Evolutionary conservation across 2,888 invertebrate species (phyloP), one percentile per base, ranked within the genome.

Genomic region (Rhagonycha lutea): DNA sequence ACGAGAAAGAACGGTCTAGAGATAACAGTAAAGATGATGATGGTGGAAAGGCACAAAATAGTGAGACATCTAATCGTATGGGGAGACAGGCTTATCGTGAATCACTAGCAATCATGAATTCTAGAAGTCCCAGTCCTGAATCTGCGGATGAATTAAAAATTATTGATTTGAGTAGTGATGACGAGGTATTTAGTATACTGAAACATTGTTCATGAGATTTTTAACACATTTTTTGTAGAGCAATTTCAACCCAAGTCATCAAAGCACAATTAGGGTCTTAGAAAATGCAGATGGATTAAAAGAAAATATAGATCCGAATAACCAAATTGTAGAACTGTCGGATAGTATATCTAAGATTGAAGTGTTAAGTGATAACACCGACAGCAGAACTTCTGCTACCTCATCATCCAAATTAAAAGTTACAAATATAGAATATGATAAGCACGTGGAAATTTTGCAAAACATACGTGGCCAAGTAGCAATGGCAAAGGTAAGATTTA

Each of bases 161-260:
- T 11, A 89, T 90, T 32, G 87, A 88, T 9, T 81, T 89, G 12
- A 89, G 89, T 84, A 90, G 89, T 71, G 89, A 89, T 78, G 89
- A 89, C 26, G 89, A 89, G 5, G 85, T 73, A 70, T 61, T 86
- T 73, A 86, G 85, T 84, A 88, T 2, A 69, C 60, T 74, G 70
- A 11, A 68, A 62, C 10, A 47, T 47, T n/a, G 47, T 1, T 8
- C 2, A 47, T 7, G n/a, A n/a, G 7, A n/a, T n/a, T n/a, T 47
- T 47, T 23, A 65, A 18, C 14, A 24, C 12, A 12, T 14, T 63
- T 0, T 63, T 63, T 70, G 14, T 23, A 61, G 60, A n/a, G 23
- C 10, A 14, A 28, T 14, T 63, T 18, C 14, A n/a, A n/a, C 8
- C 47, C 14, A 61, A 70, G 12, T 11, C 18, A 68, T 65, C 23